Conservation (phyloP, 1,140 invertebrate genomes). For the Drosophila varians region DNA sequence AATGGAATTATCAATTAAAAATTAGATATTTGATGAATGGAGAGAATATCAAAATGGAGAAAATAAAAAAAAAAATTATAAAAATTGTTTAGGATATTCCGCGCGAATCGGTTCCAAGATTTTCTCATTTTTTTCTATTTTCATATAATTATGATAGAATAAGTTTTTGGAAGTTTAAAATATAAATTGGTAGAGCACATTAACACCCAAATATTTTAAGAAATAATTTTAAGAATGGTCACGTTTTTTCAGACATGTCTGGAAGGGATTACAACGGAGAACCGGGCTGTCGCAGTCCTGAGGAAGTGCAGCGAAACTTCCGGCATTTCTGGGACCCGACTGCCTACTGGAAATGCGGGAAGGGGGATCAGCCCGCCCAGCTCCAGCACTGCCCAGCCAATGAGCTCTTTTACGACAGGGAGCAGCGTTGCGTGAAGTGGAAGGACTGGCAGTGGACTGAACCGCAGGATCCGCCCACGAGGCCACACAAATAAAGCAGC, state of each 20-base stretch:
- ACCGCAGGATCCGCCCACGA: slow-evolving; percentile 55
- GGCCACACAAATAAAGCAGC: slow-evolving; percentile 47
- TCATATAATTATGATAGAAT: no score
- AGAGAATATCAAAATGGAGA: no score
- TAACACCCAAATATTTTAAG: no score
- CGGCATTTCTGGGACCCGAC: slow-evolving; percentile 60
- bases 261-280: slow-evolving; percentile 54
- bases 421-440: slow-evolving; percentile 47
- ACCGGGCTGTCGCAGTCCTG: slow-evolving; percentile 43
- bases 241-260: slow-evolving; percentile 19
- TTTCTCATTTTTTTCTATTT: no score
- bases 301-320: slow-evolving; percentile 38
- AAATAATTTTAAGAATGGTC: no score
- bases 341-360: slow-evolving; percentile 52
- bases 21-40: no score
- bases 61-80: no score
- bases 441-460: slow-evolving; percentile 59
- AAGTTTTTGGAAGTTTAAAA: no score
- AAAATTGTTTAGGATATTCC: no score
- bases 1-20: not conserved
- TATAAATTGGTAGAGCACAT: no score
- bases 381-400: slow-evolving; percentile 40
- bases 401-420: slow-evolving; percentile 48
- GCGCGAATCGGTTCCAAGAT: no score
- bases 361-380: slow-evolving; percentile 23